Evolutionary conservation across 2,113 vertebrate species (phyloP), one percentile per base, ranked within the genome.

Genomic region (Psophia crepitans): DNA sequence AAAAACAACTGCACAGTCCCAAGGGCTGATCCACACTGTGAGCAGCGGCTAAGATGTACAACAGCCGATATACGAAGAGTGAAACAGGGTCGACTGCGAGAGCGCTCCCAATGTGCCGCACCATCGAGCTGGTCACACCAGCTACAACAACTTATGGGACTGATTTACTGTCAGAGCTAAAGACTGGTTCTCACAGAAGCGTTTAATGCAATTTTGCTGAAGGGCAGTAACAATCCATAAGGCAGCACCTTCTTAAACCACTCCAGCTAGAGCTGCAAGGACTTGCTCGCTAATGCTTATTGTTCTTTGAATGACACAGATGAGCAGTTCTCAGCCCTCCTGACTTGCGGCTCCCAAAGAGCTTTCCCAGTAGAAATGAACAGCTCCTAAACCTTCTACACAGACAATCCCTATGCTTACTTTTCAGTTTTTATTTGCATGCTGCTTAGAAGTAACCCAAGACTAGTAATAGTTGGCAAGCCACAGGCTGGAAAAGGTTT

Each of bases 21-120:
- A 4, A 28, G n/a, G n/a, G 30, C 39, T 63, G 61, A 53, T 21
- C 61, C 53, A 28, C 2, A 0, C 14, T 26, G 20, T 3, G 8
- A 51, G 24, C 44, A 17, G 20, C 1, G 1, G 54, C 23, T 2
- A 14, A 8, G 20, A 37, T 10, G 39, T 5, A 48, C 46, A 22
- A 41, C 6, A 32, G 33, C 4, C 3, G 0, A 32, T 4, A 44
- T 11, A 13, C 0, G 1, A 7, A 48, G 26, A 58, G 6, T 18
- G 66, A 27, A 65, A 19, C 39, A 28, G 5, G 46, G 11, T 1
- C 1, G 1, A 2, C 30, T 10, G 28, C 3, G 17, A 41, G 5
- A n/a, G 35, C 0, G 1, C 39, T 64, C 32, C 71, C 1, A 1
- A 2, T 16, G 6, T 13, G 15, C 12, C 5, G 5, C 46, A 10